Evolutionary conservation across 2,888 invertebrate species (phyloP).

Genomic region (Periphyllus acericola): DNA sequence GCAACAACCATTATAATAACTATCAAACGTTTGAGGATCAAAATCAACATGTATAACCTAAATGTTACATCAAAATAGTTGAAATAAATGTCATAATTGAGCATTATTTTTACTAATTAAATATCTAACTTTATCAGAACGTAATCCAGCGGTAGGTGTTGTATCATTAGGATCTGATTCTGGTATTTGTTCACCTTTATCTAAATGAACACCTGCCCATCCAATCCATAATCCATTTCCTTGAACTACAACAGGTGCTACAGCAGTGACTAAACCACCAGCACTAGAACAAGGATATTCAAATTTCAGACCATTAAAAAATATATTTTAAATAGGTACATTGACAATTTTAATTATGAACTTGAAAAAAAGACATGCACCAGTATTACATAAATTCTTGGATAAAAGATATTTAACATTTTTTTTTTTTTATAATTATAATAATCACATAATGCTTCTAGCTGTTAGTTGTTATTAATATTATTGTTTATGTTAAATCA

Average conservation of each 20-base stretch:
- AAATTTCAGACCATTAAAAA: too few species aligned
- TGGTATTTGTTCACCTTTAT: conserved; percentile 82
- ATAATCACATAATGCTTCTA: too few species aligned
- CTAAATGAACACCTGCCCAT: conserved; percentile 87
- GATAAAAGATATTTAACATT: too few species aligned
- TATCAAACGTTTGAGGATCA: conserved; percentile 80
- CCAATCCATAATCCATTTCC: conserved; percentile 90
- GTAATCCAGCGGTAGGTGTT: conserved; percentile 86
- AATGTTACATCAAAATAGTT: conserved; percentile 63
- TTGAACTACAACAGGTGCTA: conserved; percentile 88
- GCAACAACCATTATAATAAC: conserved; percentile 92
- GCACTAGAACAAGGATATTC: conserved; percentile 73
- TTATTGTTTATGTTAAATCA: too few species aligned
- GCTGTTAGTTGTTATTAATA: too few species aligned
- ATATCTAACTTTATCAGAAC: conserved; percentile 79
- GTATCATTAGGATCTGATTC: conserved; percentile 87
- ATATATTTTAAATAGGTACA: too few species aligned
- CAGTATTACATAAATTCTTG: too few species aligned
- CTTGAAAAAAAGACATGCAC: too few species aligned
- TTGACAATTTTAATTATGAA: too few species aligned
- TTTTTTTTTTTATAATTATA: too few species aligned
- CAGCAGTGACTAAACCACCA: conserved; percentile 89
- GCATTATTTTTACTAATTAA: conserved; percentile 21
- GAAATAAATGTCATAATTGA: neutral
- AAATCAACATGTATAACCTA: conserved; percentile 85